Base-by-base conservation (phyloP, 2,888 invertebrate species). In the Agelastica alni region DNA sequence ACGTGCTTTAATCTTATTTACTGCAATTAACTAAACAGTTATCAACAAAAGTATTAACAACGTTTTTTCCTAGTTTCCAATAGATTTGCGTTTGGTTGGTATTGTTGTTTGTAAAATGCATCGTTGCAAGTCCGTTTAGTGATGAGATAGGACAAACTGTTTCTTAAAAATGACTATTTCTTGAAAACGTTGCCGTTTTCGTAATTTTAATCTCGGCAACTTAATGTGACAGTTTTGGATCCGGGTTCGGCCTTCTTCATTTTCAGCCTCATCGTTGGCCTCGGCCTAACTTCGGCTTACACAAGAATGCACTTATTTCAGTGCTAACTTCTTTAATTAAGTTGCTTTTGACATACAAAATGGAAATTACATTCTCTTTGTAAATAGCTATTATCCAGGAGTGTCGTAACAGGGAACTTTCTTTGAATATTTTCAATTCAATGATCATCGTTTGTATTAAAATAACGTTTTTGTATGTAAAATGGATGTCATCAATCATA, bases 291-390 rank as follows among this genome's bases (percentile, higher is more conserved):
- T 68, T 65, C 62, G 63, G 68, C 70, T 75, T 74, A 75, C 75
- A 75, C 73, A 73, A 72, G 72, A 75, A 75, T 75, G 75, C 75
- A 75, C 75, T 75, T 74, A 74, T 74, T 74, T 70, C 65, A 9
- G 32, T 51, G 69, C 72, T 71, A 75, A 75, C 72, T 75, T 75
- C 73, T 73, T 74, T 75, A 75, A 75, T 75, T 75, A 75, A 75
- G 72, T 75, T 69, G 67, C 69, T 72, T 70, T 70, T 72, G 75
- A 73, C 73, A 73, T 68, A 72, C 72, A 72, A 72, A 41, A 75
- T 73, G 73, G 71, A 73, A 73, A 75, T 73, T 57, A 57, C 68
- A 66, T 64, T 69, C 65, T 67, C 67, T 67, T 67, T 53, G 63
- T 66, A 70, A 70, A 69, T 72, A 68, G 69, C 69, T 67, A 64